Percentiles rank a stretch among this genome's conserved stretches.
Conservation (phyloP, 2,888 invertebrate species). For the Alentia gelatinosa region DNA sequence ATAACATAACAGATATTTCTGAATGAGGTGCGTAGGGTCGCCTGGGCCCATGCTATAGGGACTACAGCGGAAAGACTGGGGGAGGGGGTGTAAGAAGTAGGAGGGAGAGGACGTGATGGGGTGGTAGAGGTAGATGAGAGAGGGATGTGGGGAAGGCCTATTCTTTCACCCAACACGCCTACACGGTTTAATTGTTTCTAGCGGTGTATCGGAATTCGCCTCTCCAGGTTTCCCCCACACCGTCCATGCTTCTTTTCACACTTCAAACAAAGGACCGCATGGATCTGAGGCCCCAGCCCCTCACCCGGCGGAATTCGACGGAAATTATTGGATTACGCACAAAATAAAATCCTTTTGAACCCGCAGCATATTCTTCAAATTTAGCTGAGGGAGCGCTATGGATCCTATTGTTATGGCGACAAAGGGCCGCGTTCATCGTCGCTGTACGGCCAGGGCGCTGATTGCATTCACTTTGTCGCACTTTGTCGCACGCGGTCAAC, state of each 20-base stretch:
- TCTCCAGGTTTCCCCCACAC: not conserved
- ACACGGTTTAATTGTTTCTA: conserved; percentile 21
- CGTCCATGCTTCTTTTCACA: not conserved
- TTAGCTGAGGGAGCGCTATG: conserved; percentile 12
- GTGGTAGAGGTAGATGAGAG: not conserved
- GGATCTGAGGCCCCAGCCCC: conserved; percentile 31
- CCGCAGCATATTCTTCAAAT: conserved; percentile 32
- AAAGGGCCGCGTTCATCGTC: not conserved
- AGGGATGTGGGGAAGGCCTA: not conserved
- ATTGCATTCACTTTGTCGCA: conserved; percentile 1
- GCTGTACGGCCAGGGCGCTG: not conserved
- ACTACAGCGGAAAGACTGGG: no score
- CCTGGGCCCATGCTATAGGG: no score
- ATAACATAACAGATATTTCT: no score
- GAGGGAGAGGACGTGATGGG: not conserved
- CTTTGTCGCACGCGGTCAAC: conserved; percentile 3
- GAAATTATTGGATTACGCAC: conserved; percentile 51
- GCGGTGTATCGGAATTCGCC: conserved; percentile 11
- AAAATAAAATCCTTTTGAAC: conserved; percentile 43
- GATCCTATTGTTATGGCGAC: conserved; percentile 23
- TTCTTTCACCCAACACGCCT: not conserved
- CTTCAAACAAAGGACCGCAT: not conserved
- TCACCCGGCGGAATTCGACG: conserved; percentile 22
- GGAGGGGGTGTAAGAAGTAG: not conserved
- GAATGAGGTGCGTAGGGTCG: no score